Evolutionary conservation across 2,888 invertebrate species (phyloP).

Genomic region (Epinotia demarniana): DNA sequence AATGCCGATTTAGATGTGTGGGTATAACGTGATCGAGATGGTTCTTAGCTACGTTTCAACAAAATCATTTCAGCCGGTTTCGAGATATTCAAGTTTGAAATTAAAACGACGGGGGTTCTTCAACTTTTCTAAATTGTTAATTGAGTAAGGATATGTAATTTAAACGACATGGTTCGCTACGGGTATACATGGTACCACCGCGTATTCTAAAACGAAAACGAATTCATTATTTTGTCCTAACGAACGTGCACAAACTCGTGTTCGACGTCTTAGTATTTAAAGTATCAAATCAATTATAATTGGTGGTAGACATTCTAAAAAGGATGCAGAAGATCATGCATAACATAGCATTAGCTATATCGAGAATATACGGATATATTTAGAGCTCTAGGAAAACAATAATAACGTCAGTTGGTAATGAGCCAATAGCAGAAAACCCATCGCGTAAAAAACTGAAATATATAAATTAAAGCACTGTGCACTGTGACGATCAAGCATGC

Average conservation of each 20-base stretch:
- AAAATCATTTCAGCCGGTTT: no score
- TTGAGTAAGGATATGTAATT: no score
- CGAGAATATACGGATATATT: neutral
- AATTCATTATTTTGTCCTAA: constrained; percentile 27
- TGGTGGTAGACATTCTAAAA: constrained; percentile 45
- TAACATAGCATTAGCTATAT: constrained; percentile 31
- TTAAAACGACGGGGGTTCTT: no score
- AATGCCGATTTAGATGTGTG: no score
- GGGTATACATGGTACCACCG: neutral
- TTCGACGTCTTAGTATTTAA: constrained; percentile 41
- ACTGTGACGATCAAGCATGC: constrained; percentile 28
- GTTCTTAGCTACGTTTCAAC: no score
- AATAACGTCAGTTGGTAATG: constrained; percentile 20
- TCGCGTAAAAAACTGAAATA: constrained; percentile 28
- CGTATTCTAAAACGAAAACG: constrained; percentile 22
- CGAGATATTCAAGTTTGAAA: no score
- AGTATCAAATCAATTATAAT: constrained; percentile 49
- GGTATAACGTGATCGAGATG: no score
- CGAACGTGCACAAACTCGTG: constrained; percentile 6
- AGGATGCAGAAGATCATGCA: constrained; percentile 37
- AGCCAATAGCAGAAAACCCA: constrained; percentile 33
- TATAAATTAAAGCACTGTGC: constrained; percentile 15
- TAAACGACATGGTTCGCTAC: no score
- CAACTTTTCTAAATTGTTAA: no score
- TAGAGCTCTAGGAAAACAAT: constrained; percentile 19